Base-by-base conservation (phyloP, 2,797 vertebrate genomes). In the Mormyrops attenuatus region DNA sequence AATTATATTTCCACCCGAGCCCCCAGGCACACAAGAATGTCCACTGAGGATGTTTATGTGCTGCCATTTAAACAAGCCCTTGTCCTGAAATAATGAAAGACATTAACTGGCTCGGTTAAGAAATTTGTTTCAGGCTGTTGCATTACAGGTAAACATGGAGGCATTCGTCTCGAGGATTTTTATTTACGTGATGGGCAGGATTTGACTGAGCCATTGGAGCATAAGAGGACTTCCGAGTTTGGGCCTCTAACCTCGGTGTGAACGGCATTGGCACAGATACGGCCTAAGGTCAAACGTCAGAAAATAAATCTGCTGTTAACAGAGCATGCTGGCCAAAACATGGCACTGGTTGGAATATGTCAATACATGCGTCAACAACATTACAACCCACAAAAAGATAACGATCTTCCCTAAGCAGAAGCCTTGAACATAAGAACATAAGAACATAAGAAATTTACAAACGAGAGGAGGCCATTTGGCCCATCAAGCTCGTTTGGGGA, bases 111-210 rank as follows among this genome's bases (percentile, higher is more conserved):
- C 50, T 17, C 30, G 26, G 73, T 22, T 44, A 84, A 55, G 52
- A 84, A 41, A 84, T 89, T 84, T 85, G 53, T 84, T 89, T 84
- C 41, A 22, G 47, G 26, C 47, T 52, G n/a, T 30, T 49, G 82
- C 22, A 85, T 85, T 26, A 3, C 49, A 15, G 44, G 49, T 11
- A 85, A 52, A 85, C 49, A 30, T 13, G 22, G 13, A 85, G 73
- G 47, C 15, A 52, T 26, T 30, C 4, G 34, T 85, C 49, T 85
- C 2, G 4, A 6, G 73, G 73, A 38, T 20, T 44, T 41, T 77
- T 17, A 5, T 26, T 5, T 85, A 13, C 9, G 1, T 85, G 34
- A 85, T 34, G 49, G 22, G 22, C 84, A 22, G 84, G 15, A 26
- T 50, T 47, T 3, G 13, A 17, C 34, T 30, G n/a, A 52, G 17